Evolutionary conservation across 2,113 vertebrate species (phyloP), one percentile per base, ranked within the genome.

Genomic region (Pyxicephalus adspersus): DNA sequence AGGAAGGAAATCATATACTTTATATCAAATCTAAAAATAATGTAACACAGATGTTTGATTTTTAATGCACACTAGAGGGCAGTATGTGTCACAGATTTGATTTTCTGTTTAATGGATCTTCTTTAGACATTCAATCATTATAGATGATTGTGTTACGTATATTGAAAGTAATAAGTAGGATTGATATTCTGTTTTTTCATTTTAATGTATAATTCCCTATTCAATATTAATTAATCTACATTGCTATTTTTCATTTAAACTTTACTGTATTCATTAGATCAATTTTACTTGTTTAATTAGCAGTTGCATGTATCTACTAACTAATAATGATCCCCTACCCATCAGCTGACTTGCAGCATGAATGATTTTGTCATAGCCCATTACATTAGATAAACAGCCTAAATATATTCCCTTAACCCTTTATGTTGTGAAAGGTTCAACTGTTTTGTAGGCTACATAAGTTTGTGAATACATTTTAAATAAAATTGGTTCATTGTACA

Each of bases 291-390:
- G 75, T 75, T 28, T 65, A 65, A 74, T 81, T 75, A 81, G 60
- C 18, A 29, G 7, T 57, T 26, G 8, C 52, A 57, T 66, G 80
- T 64, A 34, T 81, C 29, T 16, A 23, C 20, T 66, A 67, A 68
- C 54, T 67, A 75, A 64, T 64, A 71, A 73, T 81, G 6, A 34
- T 81, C 79, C 65, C n/a, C 25, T 74, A 65, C 51, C 61, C 70
- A 45, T 75, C 31, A 18, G 38, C 34, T 81, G 15, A 28, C n/a
- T n/a, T 63, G 22, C 34, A 61, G 26, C 18, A 73, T 81, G 60
- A 73, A 73, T 72, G 20, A 23, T 26, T n/a, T 29, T 64, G 78
- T 72, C 45, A 72, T 18, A 72, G 25, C 17, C 25, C 26, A 50
- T 80, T 64, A 52, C 5, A 3, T 19, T 22, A 71, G 67, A 38